Percentiles rank a stretch among this genome's conserved stretches.
Evolutionary conservation across 1,140 invertebrate species (phyloP).

Genomic region (Copidosoma floridanum): DNA sequence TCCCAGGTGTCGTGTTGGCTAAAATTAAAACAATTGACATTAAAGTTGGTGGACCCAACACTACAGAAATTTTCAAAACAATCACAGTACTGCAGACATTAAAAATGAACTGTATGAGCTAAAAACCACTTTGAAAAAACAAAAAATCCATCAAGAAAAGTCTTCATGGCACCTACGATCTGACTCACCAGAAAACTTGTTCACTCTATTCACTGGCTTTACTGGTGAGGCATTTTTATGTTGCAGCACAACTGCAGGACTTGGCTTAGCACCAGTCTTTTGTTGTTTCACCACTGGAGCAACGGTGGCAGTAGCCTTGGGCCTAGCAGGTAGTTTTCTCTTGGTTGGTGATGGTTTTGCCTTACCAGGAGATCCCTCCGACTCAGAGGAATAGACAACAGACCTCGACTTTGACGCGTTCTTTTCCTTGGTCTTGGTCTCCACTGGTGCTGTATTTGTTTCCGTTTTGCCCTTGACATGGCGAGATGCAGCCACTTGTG

Average conservation of each 20-base stretch:
- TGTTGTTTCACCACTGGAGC: slow-evolving; percentile 53
- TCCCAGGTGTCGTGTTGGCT: slow-evolving; percentile 31
- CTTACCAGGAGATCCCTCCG: slow-evolving; percentile 56
- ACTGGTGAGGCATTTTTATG: slow-evolving; percentile 43
- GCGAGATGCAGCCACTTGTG: slow-evolving; percentile 45
- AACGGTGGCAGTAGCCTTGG: slow-evolving; percentile 59
- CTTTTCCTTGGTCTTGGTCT: slow-evolving; percentile 48
- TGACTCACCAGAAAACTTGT: slow-evolving; percentile 45
- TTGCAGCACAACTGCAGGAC: slow-evolving; percentile 33
- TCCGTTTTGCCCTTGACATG: slow-evolving; percentile 53
- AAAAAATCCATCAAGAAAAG: not conserved
- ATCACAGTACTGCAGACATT: too few species aligned
- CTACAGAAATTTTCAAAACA: too few species aligned
- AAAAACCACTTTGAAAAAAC: not conserved
- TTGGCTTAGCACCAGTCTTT: slow-evolving; percentile 43
- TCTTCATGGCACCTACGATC: too few species aligned
- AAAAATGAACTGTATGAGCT: too few species aligned
- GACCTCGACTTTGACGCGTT: slow-evolving; percentile 38
- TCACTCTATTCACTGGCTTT: slow-evolving; percentile 41
- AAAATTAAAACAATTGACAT: too few species aligned
- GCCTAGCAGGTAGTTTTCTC: slow-evolving; percentile 56
- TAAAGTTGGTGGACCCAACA: too few species aligned
- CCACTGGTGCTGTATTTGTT: slow-evolving; percentile 32
- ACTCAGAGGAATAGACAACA: slow-evolving; percentile 56
- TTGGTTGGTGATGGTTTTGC: slow-evolving; percentile 47